These are phyloP conservation scores for Xylocopa sonorina DNA, from an alignment of 1,140 invertebrate species.

Conservation along the genomic window DNA sequence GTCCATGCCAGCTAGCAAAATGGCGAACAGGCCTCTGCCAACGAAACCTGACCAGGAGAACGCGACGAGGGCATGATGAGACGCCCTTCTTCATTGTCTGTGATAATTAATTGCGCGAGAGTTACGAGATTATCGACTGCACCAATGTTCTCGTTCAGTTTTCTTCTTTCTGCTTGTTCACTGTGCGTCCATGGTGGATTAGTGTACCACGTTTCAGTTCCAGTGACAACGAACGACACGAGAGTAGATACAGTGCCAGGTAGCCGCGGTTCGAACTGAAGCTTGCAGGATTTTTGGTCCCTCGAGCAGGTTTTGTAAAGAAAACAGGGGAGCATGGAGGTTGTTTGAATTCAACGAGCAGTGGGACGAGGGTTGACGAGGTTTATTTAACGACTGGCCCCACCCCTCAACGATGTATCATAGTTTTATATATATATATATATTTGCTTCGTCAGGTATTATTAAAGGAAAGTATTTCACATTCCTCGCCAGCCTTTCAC, in stretches of 20 bases:
- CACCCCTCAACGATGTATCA: conserved; percentile 62
- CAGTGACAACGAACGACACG: not conserved
- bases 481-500: conserved; percentile 36
- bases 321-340: too few species aligned
- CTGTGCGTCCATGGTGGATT: not conserved
- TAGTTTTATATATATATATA: conserved; percentile 65
- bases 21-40: conserved; percentile 87
- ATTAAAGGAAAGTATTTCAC: conserved; percentile 69
- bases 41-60: conserved; percentile 83
- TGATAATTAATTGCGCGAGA: conserved; percentile 64
- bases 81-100: conserved; percentile 65
- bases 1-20: conserved; percentile 82
- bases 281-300: not conserved
- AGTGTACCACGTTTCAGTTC: not conserved
- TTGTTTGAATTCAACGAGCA: too few species aligned
- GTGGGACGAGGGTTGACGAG: conserved; percentile 22
- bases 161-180: conserved; percentile 7
- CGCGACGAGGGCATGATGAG: conserved; percentile 69
- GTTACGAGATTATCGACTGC: conserved; percentile 17
- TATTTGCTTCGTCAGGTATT: conserved; percentile 65
- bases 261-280: not conserved
- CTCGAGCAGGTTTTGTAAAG: conserved; percentile 41
- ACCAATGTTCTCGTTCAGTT: not conserved
- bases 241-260: not conserved
- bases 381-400: conserved; percentile 54